A percentile compares a stretch with the other conserved stretches of the same genome.
phyloP scores from a whole-genome alignment of 2,888 invertebrate genomes.

The Pachymerium ferrugineum region DNA sequence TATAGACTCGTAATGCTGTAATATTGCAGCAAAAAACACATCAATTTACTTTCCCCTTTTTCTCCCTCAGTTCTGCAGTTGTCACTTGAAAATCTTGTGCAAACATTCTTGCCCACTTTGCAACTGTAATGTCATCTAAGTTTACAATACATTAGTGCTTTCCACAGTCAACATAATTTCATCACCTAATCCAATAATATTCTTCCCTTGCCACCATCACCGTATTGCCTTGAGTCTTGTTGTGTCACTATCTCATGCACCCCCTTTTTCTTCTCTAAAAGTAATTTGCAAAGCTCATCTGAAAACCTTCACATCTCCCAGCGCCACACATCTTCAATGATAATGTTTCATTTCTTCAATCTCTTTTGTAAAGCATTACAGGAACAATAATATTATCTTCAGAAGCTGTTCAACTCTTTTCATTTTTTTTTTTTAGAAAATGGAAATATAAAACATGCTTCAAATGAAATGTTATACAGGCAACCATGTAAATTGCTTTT shows the following conservation, averaged over 20 bases:
- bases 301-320: too few relatives aligned
- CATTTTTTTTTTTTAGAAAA: too few relatives aligned
- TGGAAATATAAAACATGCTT: too few relatives aligned
- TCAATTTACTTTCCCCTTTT: background rate
- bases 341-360: conserved; percentile 6
- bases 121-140: conserved; percentile 20
- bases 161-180: conserved; percentile 27
- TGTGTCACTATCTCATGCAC: conserved; percentile 1
- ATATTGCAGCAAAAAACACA: too few relatives aligned
- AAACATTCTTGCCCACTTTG: background rate
- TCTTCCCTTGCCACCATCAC: background rate
- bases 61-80: background rate
- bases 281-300: background rate
- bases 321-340: too few relatives aligned
- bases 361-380: conserved; percentile 9
- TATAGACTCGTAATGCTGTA: too few relatives aligned
- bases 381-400: background rate
- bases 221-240: background rate
- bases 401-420: background rate
- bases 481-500: too few relatives aligned
- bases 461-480: too few relatives aligned
- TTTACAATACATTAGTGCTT: conserved; percentile 25
- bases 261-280: background rate
- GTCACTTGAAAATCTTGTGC: background rate
- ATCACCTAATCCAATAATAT: conserved; percentile 25